Evolutionary conservation across 2,888 invertebrate genomes (phyloP), one percentile per base, ranked within the genome.

Genomic region (Plagodis pulveraria): DNA sequence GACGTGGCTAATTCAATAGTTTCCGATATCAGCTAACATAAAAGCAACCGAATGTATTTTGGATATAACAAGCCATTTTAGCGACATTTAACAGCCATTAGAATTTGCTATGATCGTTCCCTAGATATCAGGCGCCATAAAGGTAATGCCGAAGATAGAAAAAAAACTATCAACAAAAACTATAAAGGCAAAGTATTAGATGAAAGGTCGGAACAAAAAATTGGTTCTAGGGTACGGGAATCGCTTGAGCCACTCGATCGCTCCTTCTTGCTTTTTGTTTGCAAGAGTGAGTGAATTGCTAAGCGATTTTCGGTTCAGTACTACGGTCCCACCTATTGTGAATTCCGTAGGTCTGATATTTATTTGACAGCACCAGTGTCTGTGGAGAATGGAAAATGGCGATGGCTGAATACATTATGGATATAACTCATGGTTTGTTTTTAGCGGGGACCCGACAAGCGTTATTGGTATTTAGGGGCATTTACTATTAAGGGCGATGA

Each of bases 321-420:
- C 67, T 74, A 74, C 71, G 78, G 83, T 83, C 86, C 87, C 88
- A 87, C 89, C 91, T 91, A 90, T 92, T 90, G 90, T 91, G 89
- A 89, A 89, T 90, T 86, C 84, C 76, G 83, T 87, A 85, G 86
- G 83, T 81, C 86, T 87, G 86, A 92, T 90, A 93, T 93, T 93
- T 93, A 93, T 93, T 91, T 83, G 93, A 93, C 93, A 89, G 89
- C 82, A 69, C 76, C 83, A 88, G 87, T 89, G 86, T 91, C 92
- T 91, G 91, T 86, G 83, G 91, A 93, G 92, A 93, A 93, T 92
- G 87, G 91, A 89, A 91, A 92, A 92, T 91, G 90, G 92, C 88
- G 88, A 87, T 89, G 82, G 87, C 73, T 84, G 84, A 86, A 91
- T 87, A 91, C 86, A 88, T 89, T 89, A 89, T 83, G 81, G 86